These are phyloP conservation scores for Sterna hirundo DNA, from an alignment of 2,113 vertebrate genomes.

Conservation along the genomic window DNA sequence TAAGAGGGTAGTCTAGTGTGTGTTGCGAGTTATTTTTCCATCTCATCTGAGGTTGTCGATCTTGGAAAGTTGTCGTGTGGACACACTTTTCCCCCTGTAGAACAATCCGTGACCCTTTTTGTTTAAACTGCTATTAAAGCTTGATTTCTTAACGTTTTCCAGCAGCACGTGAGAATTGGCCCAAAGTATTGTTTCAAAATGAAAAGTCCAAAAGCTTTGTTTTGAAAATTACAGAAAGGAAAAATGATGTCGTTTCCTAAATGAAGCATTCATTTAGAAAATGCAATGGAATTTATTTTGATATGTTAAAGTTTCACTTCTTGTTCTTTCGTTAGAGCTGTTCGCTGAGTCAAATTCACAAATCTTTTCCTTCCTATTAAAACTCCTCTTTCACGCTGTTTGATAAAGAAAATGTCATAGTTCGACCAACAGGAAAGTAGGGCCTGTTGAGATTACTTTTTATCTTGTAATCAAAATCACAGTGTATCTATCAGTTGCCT, in stretches of 20 bases:
- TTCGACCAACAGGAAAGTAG: background rate
- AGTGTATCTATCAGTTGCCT: background rate
- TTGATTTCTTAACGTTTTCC: background rate
- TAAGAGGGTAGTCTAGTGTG: background rate
- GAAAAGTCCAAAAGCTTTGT: background rate
- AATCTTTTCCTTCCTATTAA: background rate
- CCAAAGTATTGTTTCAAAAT: background rate
- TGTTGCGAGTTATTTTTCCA: background rate
- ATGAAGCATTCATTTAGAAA: background rate
- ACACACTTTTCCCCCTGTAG: background rate
- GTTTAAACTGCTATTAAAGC: background rate
- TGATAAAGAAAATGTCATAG: background rate
- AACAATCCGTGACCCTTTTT: background rate
- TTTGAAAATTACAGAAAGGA: background rate
- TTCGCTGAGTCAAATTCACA: background rate
- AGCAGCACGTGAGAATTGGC: background rate
- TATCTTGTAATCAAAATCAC: background rate
- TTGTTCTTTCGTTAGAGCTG: background rate
- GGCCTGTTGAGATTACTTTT: background rate
- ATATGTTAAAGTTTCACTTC: background rate
- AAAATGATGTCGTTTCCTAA: background rate
- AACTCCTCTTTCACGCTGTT: background rate
- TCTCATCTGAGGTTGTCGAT: background rate
- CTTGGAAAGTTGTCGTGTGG: background rate
- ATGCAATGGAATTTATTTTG: background rate